Evolutionary conservation across 2,797 vertebrate genomes (phyloP).

Genomic region (Rhynchonycteris naso): DNA sequence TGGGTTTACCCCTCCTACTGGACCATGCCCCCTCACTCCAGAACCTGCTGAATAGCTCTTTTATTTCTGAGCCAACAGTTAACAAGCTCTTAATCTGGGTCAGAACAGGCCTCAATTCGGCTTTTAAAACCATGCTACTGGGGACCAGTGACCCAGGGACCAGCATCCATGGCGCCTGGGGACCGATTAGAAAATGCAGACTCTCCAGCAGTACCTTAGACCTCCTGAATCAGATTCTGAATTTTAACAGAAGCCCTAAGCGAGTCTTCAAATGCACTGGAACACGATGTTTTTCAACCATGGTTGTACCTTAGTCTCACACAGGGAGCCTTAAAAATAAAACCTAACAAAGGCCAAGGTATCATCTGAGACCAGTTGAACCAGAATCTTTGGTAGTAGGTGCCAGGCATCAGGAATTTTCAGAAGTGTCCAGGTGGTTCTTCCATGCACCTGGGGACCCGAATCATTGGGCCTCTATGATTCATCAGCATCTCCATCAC

Average conservation of each 20-base stretch:
- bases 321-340: background rate
- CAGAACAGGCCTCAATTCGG: background rate
- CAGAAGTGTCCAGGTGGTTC: background rate
- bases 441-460: background rate
- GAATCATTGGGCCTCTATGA: too few relatives aligned
- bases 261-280: background rate
- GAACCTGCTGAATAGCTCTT: background rate
- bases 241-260: background rate
- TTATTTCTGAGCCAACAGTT: background rate
- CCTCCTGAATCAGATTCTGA: background rate
- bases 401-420: background rate
- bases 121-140: background rate
- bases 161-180: too few relatives aligned
- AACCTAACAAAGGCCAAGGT: background rate
- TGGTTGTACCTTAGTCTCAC: background rate
- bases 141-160: too few relatives aligned
- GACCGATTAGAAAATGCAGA: background rate
- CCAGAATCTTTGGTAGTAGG: background rate
- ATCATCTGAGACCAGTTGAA: background rate
- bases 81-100: background rate
- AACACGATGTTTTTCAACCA: background rate
- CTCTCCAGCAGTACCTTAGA: background rate
- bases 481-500: background rate
- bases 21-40: background rate
- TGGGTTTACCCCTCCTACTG: background rate